Evolutionary conservation across 2,797 vertebrate species (phyloP), one percentile per base, ranked within the genome.

Genomic region (Darevskia nairensis): DNA sequence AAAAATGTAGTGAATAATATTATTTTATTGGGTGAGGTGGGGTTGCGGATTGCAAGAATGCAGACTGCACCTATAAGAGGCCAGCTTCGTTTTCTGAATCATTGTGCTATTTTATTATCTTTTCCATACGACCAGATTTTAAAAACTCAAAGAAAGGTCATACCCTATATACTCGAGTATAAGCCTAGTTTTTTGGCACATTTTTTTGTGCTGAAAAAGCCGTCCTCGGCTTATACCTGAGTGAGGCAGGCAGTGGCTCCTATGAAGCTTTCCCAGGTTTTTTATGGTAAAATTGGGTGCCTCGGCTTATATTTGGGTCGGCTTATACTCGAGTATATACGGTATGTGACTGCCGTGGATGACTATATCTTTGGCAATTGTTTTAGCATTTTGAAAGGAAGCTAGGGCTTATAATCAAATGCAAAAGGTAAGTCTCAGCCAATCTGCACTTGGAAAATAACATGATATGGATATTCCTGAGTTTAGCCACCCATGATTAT

Each of bases 341-440:
- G 35, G 35, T 35, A 29, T 68, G 13, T 82, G 61, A 29, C 76
- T 78, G 15, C 61, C 9, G 35, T 41, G 64, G 64, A 68, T 83
- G 29, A 50, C 68, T 50, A 46, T 55, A 50, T 46, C 17, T 46
- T 66, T 27, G 46, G 44, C 82, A 83, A 71, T 71, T 72, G 6
- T 83, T 83, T 83, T 83, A 71, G 64, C n/a, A 8, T 71, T 46
- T 71, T 41, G n/a, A 71, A 82, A 82, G 66, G 66, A 82, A 83
- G 29, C 19, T 32, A 71, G 66, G 41, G 8, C 23, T 83, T 83
- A 15, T 46, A 21, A 71, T 50, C 4, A 10, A 3, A n/a, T 71
- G 7, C 66, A 46, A 50, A 68, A 83, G 8, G 29, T 71, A 71
- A 71, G 41, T 23, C 8, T 69, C 41, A 69, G 11, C 32, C 35